Conservation (phyloP, 2,113 vertebrate genomes). For the Phyllopteryx taeniolatus region DNA sequence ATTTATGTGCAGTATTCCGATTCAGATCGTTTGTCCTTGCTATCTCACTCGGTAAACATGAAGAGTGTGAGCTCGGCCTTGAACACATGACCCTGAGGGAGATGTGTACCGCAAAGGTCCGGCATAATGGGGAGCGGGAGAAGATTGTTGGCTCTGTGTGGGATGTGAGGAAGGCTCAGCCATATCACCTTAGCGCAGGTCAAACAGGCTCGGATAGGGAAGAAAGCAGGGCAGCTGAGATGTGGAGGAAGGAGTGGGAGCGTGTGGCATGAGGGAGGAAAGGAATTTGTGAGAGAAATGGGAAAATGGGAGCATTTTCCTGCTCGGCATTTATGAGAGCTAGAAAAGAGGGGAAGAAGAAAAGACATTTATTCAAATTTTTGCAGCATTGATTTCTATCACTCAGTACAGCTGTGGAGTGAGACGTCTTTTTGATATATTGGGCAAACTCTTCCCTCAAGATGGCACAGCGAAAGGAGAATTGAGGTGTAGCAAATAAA, state of each 20-base stretch:
- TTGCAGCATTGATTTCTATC: constrained; percentile 16
- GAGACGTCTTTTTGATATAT: constrained; percentile 29
- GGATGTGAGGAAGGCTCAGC: constrained; percentile 30
- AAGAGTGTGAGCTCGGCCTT: constrained; percentile 1
- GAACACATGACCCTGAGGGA: constrained; percentile 34
- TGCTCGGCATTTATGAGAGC: constrained; percentile 25
- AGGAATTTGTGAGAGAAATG: constrained; percentile 52
- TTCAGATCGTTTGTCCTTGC: constrained; percentile 6
- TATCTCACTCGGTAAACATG: constrained; percentile 13
- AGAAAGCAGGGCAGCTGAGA: constrained; percentile 38
- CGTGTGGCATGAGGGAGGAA: neutral
- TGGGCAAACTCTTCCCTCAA: neutral
- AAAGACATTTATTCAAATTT: constrained; percentile 16
- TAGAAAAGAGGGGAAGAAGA: neutral
- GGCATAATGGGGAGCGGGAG: constrained; percentile 24
- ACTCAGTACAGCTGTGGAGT: constrained; percentile 12
- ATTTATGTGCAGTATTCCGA: neutral
- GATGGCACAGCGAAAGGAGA: neutral
- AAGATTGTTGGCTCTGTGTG: constrained; percentile 24
- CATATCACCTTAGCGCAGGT: constrained; percentile 34
- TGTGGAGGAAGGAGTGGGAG: constrained; percentile 9
- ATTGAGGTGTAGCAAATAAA: constrained; percentile 1
- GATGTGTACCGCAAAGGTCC: neutral
- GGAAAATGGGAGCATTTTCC: constrained; percentile 58
- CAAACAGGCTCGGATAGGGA: constrained; percentile 36